Base-by-base conservation (phyloP, 2,113 vertebrate genomes). In the Pungitius pungitius region DNA sequence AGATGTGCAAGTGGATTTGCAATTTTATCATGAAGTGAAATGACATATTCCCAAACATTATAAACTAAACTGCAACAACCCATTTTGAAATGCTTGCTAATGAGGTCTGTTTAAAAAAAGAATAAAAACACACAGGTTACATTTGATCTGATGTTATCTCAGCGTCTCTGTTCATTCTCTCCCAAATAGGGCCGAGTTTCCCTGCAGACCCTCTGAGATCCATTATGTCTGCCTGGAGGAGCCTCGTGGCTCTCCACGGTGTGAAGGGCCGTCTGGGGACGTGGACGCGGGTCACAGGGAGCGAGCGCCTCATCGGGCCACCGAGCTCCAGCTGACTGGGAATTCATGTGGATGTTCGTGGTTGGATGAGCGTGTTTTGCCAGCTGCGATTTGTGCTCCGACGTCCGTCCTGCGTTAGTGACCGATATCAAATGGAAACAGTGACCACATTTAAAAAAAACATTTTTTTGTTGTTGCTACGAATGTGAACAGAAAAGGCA, bases 361-460 rank as follows among this genome's bases (percentile, higher is more conserved):
- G 87, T 81, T 80, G 84, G 70, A 87, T 90, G 73, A 78, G 55
- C 66, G 78, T 88, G 87, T 92, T 90, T 93, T 85, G 87, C 88
- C 91, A 92, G 90, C 91, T 92, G 91, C 87, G 85, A 88, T 85
- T 89, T 89, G 84, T 80, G 85, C 76, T 83, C 82, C 90, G 84
- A 85, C 84, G 77, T 84, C 82, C 74, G 81, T 84, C 85, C 82
- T 86, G 84, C 65, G 65, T 77, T 54, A 73, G 33, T 62, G 69
- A 37, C n/a, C n/a, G n/a, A n/a, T n/a, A n/a, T n/a, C n/a, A n/a
- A n/a, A n/a, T n/a, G n/a, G n/a, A n/a, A n/a, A n/a, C n/a, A n/a
- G n/a, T n/a, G n/a, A n/a, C n/a, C n/a, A n/a, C n/a, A n/a, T n/a
- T n/a, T n/a, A n/a, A n/a, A n/a, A 75, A 86, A 69, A 27, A 3